A percentile compares a stretch with the other conserved stretches of the same genome.
Conservation (phyloP, 1,140 invertebrate genomes). For the Trachymyrmex cornetzi region DNA sequence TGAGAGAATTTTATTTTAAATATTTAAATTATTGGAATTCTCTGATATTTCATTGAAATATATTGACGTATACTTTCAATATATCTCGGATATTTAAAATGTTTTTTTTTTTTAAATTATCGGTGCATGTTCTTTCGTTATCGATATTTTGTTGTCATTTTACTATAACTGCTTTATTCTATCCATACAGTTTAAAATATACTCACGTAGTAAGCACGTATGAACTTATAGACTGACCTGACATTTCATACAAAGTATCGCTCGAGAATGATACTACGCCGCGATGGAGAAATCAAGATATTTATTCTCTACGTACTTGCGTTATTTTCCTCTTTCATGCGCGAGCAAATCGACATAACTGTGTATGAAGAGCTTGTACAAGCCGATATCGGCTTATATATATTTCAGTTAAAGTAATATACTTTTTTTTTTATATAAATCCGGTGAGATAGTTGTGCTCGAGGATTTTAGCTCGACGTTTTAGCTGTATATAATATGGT, state of each 20-base stretch:
- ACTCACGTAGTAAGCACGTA: background rate
- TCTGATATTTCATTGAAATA: background rate
- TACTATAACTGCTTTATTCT: background rate
- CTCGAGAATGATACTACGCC: conserved; percentile 11
- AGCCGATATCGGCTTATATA: conserved; percentile 7
- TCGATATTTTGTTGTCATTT: conserved; percentile 9
- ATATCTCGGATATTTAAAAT: background rate
- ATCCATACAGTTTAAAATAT: conserved; percentile 2
- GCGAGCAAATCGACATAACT: background rate
- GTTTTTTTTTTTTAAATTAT: conserved; percentile 12
- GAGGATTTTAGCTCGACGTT: conserved; percentile 6
- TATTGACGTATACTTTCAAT: background rate
- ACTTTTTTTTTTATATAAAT: conserved; percentile 8
- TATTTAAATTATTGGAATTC: background rate
- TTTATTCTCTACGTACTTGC: conserved; percentile 10
- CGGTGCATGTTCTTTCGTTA: background rate
- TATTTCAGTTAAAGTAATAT: conserved; percentile 29
- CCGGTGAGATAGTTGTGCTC: background rate
- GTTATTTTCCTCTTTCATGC: conserved; percentile 8
- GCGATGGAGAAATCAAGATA: conserved; percentile 27
- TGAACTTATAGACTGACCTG: conserved; percentile 22
- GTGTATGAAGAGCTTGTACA: background rate
- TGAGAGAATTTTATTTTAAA: conserved; percentile 14
- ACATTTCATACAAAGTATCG: conserved; percentile 32
- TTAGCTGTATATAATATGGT: conserved; percentile 5